Percentiles rank a stretch among this genome's conserved stretches.
Conservation (phyloP, 2,888 invertebrate species). For the Trimorus sp. region DNA sequence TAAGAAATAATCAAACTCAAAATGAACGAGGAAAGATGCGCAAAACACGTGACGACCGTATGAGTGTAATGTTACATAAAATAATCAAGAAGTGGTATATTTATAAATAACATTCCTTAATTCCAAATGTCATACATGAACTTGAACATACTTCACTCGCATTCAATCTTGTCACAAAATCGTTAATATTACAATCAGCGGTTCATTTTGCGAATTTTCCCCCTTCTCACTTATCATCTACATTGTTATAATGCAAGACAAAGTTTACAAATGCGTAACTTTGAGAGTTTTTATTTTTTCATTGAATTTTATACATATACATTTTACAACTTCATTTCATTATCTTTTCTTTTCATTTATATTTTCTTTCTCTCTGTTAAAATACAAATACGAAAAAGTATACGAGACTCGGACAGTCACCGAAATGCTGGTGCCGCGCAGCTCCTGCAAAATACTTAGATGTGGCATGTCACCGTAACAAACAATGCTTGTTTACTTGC, state of each 20-base stretch:
- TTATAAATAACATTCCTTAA: no score
- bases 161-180: no score
- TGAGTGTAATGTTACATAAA: no score
- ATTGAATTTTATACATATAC: slow-evolving; percentile 67
- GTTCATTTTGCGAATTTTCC: neutral
- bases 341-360: slow-evolving; percentile 38
- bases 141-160: no score
- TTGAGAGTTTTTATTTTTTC: slow-evolving; percentile 74
- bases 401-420: slow-evolving; percentile 72
- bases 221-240: slow-evolving; percentile 30
- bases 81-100: no score
- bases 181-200: no score
- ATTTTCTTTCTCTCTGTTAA: slow-evolving; percentile 49
- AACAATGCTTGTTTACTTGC: slow-evolving; percentile 59
- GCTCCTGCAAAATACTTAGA: slow-evolving; percentile 81
- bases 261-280: slow-evolving; percentile 44
- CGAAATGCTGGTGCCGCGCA: slow-evolving; percentile 78
- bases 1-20: no score
- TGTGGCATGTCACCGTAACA: slow-evolving; percentile 74
- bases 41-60: no score
- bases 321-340: slow-evolving; percentile 72
- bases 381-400: slow-evolving; percentile 71
- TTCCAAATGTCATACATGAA: no score
- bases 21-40: no score
- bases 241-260: slow-evolving; percentile 26